These are phyloP conservation scores for Onychomys leucogaster DNA, from an alignment of 2,797 vertebrate genomes.

Conservation along the genomic window DNA sequence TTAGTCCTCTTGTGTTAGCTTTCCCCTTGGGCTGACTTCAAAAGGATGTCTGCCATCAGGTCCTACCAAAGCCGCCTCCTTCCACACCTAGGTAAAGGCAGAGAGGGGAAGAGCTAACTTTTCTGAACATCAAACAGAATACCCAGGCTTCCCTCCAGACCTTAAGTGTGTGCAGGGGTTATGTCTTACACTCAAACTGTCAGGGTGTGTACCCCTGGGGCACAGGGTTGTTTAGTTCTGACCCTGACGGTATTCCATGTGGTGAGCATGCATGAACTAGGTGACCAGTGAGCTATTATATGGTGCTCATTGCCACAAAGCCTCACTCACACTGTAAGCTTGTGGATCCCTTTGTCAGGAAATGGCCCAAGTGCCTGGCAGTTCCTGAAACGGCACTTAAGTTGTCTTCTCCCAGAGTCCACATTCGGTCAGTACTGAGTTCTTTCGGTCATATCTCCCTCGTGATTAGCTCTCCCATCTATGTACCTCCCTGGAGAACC, in stretches of 20 bases:
- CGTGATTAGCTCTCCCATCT: background rate
- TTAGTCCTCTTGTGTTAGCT: background rate
- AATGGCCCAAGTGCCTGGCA: background rate
- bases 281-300: background rate
- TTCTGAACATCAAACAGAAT: background rate
- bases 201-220: background rate
- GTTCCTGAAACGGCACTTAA: background rate
- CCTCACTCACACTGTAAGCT: background rate
- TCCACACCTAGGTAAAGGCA: background rate
- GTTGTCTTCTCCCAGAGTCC: background rate
- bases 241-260: background rate
- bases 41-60: background rate
- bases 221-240: background rate
- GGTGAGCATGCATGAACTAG: background rate
- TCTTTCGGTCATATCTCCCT: background rate
- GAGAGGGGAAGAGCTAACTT: background rate
- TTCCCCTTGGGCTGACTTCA: conserved; percentile 1
- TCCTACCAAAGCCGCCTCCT: background rate
- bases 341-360: background rate
- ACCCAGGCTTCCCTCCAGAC: background rate
- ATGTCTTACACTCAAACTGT: background rate
- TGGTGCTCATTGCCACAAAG: background rate
- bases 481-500: background rate
- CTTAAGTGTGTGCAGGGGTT: background rate
- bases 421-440: background rate